Evolutionary conservation across 2,888 invertebrate species (phyloP).

Genomic region (Stramonita haemastoma): DNA sequence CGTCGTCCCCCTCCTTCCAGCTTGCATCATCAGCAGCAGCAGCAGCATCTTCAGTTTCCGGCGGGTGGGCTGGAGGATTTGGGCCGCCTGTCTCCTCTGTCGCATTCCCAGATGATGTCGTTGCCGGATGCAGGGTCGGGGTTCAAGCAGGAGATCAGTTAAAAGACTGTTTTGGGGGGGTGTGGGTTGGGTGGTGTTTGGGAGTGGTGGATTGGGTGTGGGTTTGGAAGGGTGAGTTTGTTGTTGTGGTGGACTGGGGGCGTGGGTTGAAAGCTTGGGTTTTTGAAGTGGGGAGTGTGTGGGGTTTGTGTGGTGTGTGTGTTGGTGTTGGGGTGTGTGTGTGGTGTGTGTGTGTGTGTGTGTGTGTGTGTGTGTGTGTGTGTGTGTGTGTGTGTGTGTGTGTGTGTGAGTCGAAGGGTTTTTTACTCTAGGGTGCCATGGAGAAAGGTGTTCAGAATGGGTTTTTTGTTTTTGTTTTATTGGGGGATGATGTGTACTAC

Average conservation of each 20-base stretch:
- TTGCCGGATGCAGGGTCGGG: not conserved
- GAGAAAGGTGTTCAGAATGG: not conserved
- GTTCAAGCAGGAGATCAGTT: slow-evolving; percentile 39
- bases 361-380: not conserved
- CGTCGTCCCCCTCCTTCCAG: not conserved
- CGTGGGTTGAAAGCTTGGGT: no score
- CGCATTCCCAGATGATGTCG: slow-evolving; percentile 11
- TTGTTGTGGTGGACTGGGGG: no score
- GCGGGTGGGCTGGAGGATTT: not conserved
- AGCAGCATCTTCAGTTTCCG: not conserved
- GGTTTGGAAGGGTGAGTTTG: no score
- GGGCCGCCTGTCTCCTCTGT: not conserved
- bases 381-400: slow-evolving; percentile 4
- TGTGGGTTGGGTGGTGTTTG: not conserved
- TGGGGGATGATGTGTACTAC: no score
- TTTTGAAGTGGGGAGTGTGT: no score
- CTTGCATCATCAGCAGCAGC: not conserved
- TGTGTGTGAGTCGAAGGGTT: slow-evolving; percentile 1
- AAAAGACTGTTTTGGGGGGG: no score
- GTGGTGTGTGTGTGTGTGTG: not conserved
- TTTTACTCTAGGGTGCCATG: not conserved
- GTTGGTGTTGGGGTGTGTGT: no score
- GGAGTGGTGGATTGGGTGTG: no score
- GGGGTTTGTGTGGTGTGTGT: not conserved
- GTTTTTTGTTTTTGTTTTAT: no score